Conservation (phyloP, 2,888 invertebrate species). For the Heteropelma amictum region DNA sequence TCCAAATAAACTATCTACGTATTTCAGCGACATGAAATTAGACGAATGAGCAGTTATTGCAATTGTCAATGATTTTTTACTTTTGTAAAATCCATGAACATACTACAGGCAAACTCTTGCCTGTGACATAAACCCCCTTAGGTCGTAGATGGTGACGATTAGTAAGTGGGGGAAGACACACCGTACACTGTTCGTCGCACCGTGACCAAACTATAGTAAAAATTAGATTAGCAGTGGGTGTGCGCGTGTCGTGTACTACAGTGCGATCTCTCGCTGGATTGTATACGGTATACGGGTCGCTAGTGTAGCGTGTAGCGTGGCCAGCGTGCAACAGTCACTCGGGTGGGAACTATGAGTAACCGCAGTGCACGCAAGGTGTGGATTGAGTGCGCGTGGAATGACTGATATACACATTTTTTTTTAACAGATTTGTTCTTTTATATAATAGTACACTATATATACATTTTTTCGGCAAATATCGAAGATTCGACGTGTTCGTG, state of each 20-base stretch:
- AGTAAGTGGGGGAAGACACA: no score
- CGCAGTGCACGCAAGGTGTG: slow-evolving; percentile 13
- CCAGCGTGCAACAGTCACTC: slow-evolving; percentile 3
- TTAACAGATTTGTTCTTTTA: not conserved
- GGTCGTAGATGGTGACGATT: no score
- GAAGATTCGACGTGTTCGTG: no score
- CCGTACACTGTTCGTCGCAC: not conserved
- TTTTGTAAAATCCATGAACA: no score
- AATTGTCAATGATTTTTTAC: no score
- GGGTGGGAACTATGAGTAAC: slow-evolving; percentile 34
- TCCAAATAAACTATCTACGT: no score
- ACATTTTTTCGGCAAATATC: not conserved
- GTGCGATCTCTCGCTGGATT: slow-evolving; percentile 6
- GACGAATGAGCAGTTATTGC: no score
- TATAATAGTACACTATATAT: not conserved
- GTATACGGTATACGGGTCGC: not conserved
- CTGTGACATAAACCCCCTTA: no score
- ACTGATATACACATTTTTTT: slow-evolving; percentile 9
- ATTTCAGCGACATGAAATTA: no score
- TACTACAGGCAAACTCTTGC: no score
- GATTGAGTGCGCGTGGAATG: slow-evolving; percentile 29
- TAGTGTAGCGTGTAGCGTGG: slow-evolving; percentile 5
- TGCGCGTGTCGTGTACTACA: slow-evolving; percentile 1
- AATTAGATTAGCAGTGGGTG: slow-evolving; percentile 15
- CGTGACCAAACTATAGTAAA: not conserved